Percentiles rank a stretch among this genome's conserved stretches.
These are phyloP conservation scores for Acromyrmex charruanus DNA, from an alignment of 1,140 invertebrate genomes.

Conservation along the genomic window DNA sequence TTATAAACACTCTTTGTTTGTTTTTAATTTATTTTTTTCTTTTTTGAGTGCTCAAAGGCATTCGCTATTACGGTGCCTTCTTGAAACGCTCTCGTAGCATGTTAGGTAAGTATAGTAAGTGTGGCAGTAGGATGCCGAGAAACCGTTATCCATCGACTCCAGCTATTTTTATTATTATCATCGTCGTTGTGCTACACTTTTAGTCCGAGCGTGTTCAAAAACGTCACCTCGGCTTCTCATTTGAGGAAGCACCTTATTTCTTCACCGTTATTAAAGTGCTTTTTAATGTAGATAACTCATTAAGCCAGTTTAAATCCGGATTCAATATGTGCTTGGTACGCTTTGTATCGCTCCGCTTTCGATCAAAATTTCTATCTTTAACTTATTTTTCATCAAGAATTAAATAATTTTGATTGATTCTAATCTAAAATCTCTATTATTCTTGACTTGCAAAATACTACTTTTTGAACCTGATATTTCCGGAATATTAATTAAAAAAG, in stretches of 20 bases:
- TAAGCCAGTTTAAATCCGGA: background rate
- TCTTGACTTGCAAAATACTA: background rate
- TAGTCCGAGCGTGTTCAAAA: constrained; percentile 49
- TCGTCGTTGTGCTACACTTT: constrained; percentile 77
- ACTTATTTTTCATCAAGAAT: background rate
- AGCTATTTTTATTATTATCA: constrained; percentile 81
- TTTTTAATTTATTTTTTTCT: background rate
- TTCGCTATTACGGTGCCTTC: constrained; percentile 3
- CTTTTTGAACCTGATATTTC: background rate
- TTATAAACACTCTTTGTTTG: background rate
- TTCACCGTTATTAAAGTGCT: constrained; percentile 40
- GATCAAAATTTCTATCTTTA: background rate
- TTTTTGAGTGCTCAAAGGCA: background rate
- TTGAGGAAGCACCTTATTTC: constrained; percentile 1
- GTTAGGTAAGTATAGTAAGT: constrained; percentile 77
- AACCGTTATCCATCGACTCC: constrained; percentile 81
- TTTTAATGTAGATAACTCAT: background rate
- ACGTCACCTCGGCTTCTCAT: constrained; percentile 8
- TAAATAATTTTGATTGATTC: background rate
- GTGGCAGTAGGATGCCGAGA: constrained; percentile 84
- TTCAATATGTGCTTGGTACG: background rate
- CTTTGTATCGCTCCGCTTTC: background rate
- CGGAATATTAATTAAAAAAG: background rate
- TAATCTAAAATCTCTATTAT: background rate
- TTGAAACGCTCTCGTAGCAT: constrained; percentile 62